Conservation (phyloP, 2,888 invertebrate genomes). For the Mesopsocus fuscifrons region DNA sequence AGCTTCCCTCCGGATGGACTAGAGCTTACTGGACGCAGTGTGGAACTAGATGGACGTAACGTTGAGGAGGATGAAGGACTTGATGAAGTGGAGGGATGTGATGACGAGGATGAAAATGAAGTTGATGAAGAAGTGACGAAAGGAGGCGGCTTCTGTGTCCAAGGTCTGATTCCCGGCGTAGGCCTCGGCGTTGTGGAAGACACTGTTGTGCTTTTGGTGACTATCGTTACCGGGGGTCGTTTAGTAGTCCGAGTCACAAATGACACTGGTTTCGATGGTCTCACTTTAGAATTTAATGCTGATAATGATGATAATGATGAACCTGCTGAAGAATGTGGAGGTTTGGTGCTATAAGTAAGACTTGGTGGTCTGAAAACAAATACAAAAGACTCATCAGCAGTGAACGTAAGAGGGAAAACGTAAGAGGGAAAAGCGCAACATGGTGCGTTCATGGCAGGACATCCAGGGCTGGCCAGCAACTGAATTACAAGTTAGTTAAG, state of each 20-base stretch:
- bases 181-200: slow-evolving; percentile 5
- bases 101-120: background rate
- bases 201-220: slow-evolving; percentile 5
- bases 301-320: slow-evolving; percentile 3
- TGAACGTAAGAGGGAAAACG: too few species aligned
- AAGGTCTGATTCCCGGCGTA: background rate
- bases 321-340: slow-evolving; percentile 10
- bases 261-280: slow-evolving; percentile 5
- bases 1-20: background rate
- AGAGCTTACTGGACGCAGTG: background rate
- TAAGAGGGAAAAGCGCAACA: too few species aligned
- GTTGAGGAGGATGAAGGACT: background rate
- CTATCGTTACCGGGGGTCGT: slow-evolving; percentile 10
- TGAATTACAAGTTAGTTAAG: too few species aligned
- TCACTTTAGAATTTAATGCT: slow-evolving; percentile 7
- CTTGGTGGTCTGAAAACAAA: slow-evolving; percentile 10
- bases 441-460: too few species aligned
- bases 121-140: slow-evolving; percentile 3
- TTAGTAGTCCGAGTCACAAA: slow-evolving; percentile 8
- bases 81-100: background rate
- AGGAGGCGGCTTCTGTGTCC: slow-evolving; percentile 3
- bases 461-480: too few species aligned
- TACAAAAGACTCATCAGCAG: too few species aligned
- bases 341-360: slow-evolving; percentile 12
- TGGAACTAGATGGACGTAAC: background rate